Base-by-base conservation (phyloP, 2,113 vertebrate species). In the Mesembrinibis cayennensis region DNA sequence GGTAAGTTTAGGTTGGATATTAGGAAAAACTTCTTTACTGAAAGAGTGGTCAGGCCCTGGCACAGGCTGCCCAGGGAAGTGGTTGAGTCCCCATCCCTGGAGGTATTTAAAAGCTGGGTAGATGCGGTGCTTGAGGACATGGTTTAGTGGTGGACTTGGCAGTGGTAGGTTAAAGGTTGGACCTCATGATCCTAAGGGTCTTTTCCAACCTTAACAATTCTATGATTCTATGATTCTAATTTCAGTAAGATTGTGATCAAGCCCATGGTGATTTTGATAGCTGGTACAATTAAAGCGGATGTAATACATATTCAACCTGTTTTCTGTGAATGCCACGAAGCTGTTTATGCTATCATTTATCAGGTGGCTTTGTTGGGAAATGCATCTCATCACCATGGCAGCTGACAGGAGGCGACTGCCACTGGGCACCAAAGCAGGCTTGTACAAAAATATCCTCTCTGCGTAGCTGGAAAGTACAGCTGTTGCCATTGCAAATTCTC, bases 351-450 rank as follows among this genome's bases (percentile, higher is more conserved):
- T 95, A 13, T 79, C 92, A 30, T 89, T 95, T 92, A 94, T 95
- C 87, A 81, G 40, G 45, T 92, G 90, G 52, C 85, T 97, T 96
- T 96, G 49, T 65, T 93, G 67, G 62, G 73, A 94, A 95, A 69
- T 92, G 56, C 58, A 69, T 92, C 95, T 95, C 63, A n/a, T 89
- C 59, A 61, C 32, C 32, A 6, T 58, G 76, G 63, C 80, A 95
- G 95, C 87, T 91, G 88, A 65, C 80, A 66, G 30, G 44, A 65
- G 77, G 42, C 55, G 6, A 6, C 70, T 88, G 73, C 58, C 62
- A 42, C 42, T 50, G 87, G 42, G 67, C 47, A 82, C 77, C n/a
- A 23, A 38, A 85, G 63, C 29, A 52, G 74, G 55, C 59, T 82
- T 22, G 26, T 30, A 34, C 76, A 78, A 36, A 96, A 66, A 69